Base-by-base conservation (phyloP, 2,888 invertebrate species). In the Noctua janthe region DNA sequence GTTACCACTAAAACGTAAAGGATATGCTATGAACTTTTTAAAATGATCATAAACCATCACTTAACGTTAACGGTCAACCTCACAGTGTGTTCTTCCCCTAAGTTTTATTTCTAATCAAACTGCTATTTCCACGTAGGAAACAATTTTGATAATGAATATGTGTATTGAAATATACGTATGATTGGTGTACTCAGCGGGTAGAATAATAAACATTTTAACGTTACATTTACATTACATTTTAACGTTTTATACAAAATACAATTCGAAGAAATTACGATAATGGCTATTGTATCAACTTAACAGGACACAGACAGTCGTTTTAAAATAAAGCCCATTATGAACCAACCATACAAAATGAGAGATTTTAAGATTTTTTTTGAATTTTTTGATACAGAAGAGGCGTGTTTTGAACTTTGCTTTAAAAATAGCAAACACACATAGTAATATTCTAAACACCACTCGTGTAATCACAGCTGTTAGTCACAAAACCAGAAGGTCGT, bases 391-490 rank as follows among this genome's bases (percentile, higher is more conserved):
- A 39, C 39, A 39, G 39, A 39, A 39, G 20, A 76, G 47, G 15
- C 2, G n/a, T 47, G 6, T 15, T 29, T 59, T 47, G 43, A 20
- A 77, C 35, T 39, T 51, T 54, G 66, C 15, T 82, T 64, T n/a
- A 20, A n/a, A 74, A 62, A 51, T 43, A 71, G 17, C 13, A 23
- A 59, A 62, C 8, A 29, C n/a, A 6, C 17, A 17, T 54, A 20
- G 20, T 39, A 10, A 23, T 70, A 17, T 51, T 4, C 6, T 51
- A 17, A 43, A 51, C 13, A 62, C 29, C 49, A 62, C 43, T 71
- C 2, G 43, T 11, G 39, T 43, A 81, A 47, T 35, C 47, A 54
- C 47, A 64, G 54, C n/a, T 81, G 29, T 43, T 59, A 82, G 20
- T 54, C 17, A 74, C 47, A 64, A 74, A 74, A 64, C 20, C 23